Percentiles rank a stretch among this genome's conserved stretches.
Evolutionary conservation across 1,140 invertebrate species (phyloP).

Genomic region (Neocloeon triangulifer): DNA sequence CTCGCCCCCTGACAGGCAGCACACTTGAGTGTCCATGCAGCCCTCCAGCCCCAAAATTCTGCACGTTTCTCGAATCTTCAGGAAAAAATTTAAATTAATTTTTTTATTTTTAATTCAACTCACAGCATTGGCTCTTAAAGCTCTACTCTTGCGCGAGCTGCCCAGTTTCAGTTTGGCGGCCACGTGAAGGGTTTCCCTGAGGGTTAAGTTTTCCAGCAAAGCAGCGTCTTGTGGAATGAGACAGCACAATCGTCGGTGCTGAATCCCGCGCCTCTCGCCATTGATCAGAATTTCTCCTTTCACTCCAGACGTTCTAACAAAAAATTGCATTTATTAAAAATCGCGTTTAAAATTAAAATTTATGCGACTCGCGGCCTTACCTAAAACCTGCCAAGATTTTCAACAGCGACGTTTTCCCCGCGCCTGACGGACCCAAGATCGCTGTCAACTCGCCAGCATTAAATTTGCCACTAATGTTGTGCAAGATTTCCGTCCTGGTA

Average conservation of each 20-base stretch:
- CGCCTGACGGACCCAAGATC: conserved; percentile 28
- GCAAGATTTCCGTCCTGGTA: too few species aligned
- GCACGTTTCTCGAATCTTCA: conserved; percentile 29
- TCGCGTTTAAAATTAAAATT: conserved; percentile 1
- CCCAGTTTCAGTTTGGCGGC: conserved; percentile 36
- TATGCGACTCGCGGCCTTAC: conserved; percentile 7
- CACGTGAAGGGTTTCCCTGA: conserved; percentile 36
- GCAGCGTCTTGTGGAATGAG: conserved; percentile 46
- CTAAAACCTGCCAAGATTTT: conserved; percentile 18
- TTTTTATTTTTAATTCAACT: not conserved
- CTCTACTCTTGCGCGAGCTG: not conserved
- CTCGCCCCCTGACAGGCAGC: conserved; percentile 56
- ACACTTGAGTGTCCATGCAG: conserved; percentile 34
- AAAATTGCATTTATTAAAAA: conserved; percentile 8
- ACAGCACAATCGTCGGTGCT: conserved; percentile 31
- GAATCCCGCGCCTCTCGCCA: conserved; percentile 6
- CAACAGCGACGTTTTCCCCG: conserved; percentile 25
- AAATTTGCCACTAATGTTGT: conserved; percentile 14
- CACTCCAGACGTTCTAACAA: conserved; percentile 10
- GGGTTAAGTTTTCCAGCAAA: conserved; percentile 36
- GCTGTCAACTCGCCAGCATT: conserved; percentile 21
- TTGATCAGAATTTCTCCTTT: conserved; percentile 9
- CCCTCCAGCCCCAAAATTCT: conserved; percentile 27
- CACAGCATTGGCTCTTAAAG: not conserved
- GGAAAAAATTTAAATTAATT: conserved; percentile 3